Conservation (phyloP, 2,113 vertebrate genomes). For the Scophthalmus maximus region DNA sequence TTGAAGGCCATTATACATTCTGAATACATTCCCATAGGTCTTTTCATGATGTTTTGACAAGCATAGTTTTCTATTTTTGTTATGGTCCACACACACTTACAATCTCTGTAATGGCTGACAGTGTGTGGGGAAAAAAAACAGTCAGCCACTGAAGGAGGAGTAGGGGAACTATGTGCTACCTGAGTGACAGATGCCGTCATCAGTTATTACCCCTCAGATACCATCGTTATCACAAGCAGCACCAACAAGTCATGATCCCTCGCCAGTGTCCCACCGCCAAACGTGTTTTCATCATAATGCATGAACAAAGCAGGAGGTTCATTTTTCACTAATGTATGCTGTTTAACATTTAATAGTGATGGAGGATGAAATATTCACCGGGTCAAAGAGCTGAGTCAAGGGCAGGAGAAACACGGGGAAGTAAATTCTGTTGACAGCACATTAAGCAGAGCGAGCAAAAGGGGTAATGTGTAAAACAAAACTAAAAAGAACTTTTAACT, state of each 20-base stretch:
- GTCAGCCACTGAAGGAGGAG: too few species aligned
- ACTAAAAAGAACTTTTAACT: conserved; percentile 13
- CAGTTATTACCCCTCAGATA: background rate
- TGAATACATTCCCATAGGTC: background rate
- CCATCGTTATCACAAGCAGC: background rate
- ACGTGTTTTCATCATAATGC: background rate
- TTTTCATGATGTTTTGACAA: conserved; percentile 1
- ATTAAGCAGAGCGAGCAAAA: background rate
- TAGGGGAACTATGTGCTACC: too few species aligned
- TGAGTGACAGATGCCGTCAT: too few species aligned
- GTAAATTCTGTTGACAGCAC: conserved; percentile 10
- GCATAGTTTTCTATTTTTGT: background rate
- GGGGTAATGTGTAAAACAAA: background rate
- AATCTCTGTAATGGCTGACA: background rate
- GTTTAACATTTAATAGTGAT: conserved; percentile 21
- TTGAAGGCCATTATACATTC: conserved; percentile 3
- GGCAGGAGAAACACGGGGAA: conserved; percentile 7
- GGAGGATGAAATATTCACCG: conserved; percentile 4
- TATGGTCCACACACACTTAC: background rate
- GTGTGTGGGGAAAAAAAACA: background rate
- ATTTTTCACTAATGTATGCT: conserved; percentile 16
- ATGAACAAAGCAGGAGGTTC: background rate
- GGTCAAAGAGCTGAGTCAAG: conserved; percentile 20
- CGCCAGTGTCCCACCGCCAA: background rate
- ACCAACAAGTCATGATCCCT: background rate